Base-by-base conservation (phyloP, 2,113 vertebrate species). In the Cricetomys ansorgei region DNA sequence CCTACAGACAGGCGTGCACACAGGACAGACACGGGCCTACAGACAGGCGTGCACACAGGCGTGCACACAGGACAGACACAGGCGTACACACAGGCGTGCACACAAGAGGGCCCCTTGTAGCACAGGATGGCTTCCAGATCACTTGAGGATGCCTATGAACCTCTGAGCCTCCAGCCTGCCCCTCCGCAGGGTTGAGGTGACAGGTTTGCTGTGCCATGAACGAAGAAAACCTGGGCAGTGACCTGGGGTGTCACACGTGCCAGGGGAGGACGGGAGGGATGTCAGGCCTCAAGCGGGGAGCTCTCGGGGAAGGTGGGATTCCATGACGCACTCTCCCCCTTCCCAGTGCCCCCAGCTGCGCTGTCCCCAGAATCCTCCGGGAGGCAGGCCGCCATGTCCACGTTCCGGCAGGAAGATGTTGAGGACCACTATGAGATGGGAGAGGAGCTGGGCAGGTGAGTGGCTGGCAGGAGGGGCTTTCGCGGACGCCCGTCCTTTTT, bases 351-450 rank as follows among this genome's bases (percentile, higher is more conserved):
- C 37, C 31, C 5, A 50, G 50, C 50, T 27, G 53, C 79, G 84
- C 65, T 3, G 85, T 17, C 17, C 9, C 50, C 10, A 29, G 77
- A 89, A 75, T 4, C 4, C 2, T 1, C 73, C 8, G 9, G 53
- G 77, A 69, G 73, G 34, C 12, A 11, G 50, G 70, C 95, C n/a
- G 69, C 88, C 97, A 99, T 99, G 99, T 98, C 98, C 27, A 98
- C 98, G 0, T 99, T 99, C 98, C 98, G 98, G 55, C 99, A 99
- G 97, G 99, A 99, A 88, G 98, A 97, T 1, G 99, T 99, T 96
- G 99, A 99, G 95, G 98, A 98, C 0, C 98, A 98, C 95, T 99
- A 99, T 1, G 99, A 99, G 97, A 99, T 99, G 99, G 99, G 98
- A 0, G 99, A 99, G 69, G 99, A 99, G 95, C 97, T 99, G 96